phyloP scores from a whole-genome alignment of 2,113 vertebrate genomes.

The Pterocles gutturalis region DNA sequence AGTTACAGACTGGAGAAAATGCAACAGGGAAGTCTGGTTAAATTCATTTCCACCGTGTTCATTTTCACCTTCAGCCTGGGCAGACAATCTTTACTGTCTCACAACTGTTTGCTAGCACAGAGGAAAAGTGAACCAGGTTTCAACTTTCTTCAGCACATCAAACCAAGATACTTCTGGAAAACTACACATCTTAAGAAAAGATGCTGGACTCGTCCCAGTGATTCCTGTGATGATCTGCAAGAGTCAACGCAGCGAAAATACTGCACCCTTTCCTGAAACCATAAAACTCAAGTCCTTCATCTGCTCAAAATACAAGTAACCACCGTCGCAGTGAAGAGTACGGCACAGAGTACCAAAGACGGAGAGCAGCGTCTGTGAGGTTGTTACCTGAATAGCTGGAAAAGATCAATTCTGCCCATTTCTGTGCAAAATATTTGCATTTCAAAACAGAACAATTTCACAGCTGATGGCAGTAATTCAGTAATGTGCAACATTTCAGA shows the following conservation, averaged over 20 bases:
- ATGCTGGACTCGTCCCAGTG: not conserved
- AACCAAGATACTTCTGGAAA: not conserved
- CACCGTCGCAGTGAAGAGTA: not conserved
- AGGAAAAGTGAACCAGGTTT: not conserved
- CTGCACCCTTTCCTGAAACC: not conserved
- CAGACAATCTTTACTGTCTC: not conserved
- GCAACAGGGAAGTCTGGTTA: not conserved
- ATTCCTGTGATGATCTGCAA: not conserved
- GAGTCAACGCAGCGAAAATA: not conserved
- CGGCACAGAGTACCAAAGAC: not conserved
- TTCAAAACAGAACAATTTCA: not conserved
- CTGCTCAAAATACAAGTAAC: not conserved
- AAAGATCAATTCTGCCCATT: not conserved
- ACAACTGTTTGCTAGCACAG: not conserved
- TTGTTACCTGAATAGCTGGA: not conserved
- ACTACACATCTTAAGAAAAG: not conserved
- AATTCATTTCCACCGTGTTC: not conserved
- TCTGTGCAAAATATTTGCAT: not conserved
- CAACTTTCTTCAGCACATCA: not conserved
- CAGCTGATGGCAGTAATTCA: not conserved
- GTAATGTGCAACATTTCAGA: not conserved
- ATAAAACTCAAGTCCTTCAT: not conserved
- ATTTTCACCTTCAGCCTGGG: not conserved
- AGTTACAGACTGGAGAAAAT: not conserved
- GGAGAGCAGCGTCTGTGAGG: not conserved